Base-by-base conservation (phyloP, 2,888 invertebrate species). In the Arge pagana region DNA sequence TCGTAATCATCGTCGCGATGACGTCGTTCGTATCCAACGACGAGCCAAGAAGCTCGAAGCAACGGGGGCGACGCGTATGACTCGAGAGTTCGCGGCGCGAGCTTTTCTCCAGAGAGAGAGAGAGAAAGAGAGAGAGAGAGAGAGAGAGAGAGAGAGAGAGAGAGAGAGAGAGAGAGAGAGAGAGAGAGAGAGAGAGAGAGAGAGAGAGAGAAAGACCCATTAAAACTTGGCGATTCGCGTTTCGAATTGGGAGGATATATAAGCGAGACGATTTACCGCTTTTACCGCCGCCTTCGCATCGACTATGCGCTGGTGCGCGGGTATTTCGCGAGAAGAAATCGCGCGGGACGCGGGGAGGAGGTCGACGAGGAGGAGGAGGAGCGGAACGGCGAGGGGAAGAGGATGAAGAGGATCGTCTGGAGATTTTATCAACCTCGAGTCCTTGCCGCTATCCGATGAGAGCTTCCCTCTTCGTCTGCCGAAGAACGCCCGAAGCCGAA, bases 391-490 rank as follows among this genome's bases (percentile, higher is more conserved):
- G 45, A 52, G 49, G 48, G 42, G 30, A 39, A 3, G 19, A 10
- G 26, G 18, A 39, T 13, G 23, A 30, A 42, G 33, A 54, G 55
- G 31, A 49, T 35, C 50, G 24, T 41, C 37, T 50, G 35, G 54
- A 57, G 60, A 58, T 58, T 56, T 60, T 60, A 60, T 59, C 57
- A 56, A 55, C 53, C 55, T 36, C 58, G 41, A 48, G 51, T 36
- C 43, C 36, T 10, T 21, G 16, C 35, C n/a, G n/a, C n/a, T n/a
- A n/a, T 24, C 35, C 35, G 23, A 13, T 19, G 13, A 53, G 33
- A 33, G 16, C 26, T 23, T 16, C 11, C 13, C n/a, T 11, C 31
- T 10, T 45, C 23, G 45, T 31, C 23, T n/a, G 35, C 45, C 33
- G 33, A 31, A 23, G 33, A 33, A 35, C 23, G 23, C 45, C 45